phyloP scores from a whole-genome alignment of 2,888 invertebrate species.

The Heliconius erato region DNA sequence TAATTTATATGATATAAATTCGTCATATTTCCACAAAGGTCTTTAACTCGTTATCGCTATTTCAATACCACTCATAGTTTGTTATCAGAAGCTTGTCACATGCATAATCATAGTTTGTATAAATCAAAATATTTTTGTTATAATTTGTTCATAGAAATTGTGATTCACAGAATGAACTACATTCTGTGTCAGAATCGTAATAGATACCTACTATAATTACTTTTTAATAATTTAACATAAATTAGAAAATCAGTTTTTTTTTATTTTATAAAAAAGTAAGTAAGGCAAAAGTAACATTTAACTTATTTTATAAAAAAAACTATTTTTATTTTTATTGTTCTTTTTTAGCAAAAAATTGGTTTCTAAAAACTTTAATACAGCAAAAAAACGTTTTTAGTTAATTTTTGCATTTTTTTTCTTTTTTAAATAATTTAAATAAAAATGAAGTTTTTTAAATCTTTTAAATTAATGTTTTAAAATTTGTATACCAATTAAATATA shows the following conservation, averaged over 20 bases:
- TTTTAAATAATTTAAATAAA: too few relatives aligned
- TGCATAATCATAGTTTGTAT: slow-evolving; percentile 8
- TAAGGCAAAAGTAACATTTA: not conserved
- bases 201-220: not conserved
- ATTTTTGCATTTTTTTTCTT: too few relatives aligned
- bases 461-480: not conserved
- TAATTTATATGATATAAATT: not conserved
- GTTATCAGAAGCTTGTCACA: slow-evolving; percentile 19
- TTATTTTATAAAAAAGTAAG: not conserved
- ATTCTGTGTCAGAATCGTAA: not conserved
- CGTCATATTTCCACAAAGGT: not conserved
- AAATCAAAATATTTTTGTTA: slow-evolving; percentile 20
- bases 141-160: slow-evolving; percentile 12
- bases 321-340: too few relatives aligned
- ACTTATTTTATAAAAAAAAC: too few relatives aligned
- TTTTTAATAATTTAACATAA: not conserved
- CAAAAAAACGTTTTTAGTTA: too few relatives aligned
- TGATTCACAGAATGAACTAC: not conserved
- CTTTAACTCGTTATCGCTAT: slow-evolving; percentile 15
- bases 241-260: not conserved
- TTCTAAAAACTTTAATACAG: too few relatives aligned
- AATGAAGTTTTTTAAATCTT: too few relatives aligned
- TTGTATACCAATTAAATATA: not conserved
- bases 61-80: not conserved
- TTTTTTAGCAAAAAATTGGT: too few relatives aligned